Base-by-base conservation (phyloP, 2,797 vertebrate genomes). In the Myoxocephalus aenaeus region DNA sequence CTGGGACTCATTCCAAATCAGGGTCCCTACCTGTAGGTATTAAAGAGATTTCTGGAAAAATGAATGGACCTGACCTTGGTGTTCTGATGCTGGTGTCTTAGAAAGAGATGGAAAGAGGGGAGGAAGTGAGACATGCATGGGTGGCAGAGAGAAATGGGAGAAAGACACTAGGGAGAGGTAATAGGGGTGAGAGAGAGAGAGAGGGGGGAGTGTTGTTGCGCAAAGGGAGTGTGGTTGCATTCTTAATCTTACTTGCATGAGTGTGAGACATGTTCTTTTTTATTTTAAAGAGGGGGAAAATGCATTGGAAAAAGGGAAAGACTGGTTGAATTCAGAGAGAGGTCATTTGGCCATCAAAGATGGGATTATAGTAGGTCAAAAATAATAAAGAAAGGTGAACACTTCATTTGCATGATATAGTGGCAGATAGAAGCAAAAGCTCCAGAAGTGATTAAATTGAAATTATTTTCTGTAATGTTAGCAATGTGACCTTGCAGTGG, bases 1-100 rank as follows among this genome's bases (percentile, higher is more conserved):
- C 81, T 77, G 83, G 90, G 91, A 87, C 75, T 66, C 8, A 2
- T 74, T 93, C 90, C 92, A 93, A 89, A 83, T 38, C 75, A 51
- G 36, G 64, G 66, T 70, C 73, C 17, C 32, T 85, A 89, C 82
- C 80, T 87, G 76, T 71, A 82, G 73, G 87, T 76, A 87, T 88
- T 90, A 83, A 87, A 84, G 80, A 68, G 82, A 85, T 91, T 91
- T 86, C 83, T 12, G 5, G 54, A 76, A 75, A 77, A 91, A 86
- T 79, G 80, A 72, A 85, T 79, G 46, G 69, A 48, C 32, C 71
- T 85, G 86, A 92, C 89, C 89, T 93, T 90, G 89, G 56, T 86
- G 77, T 81, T 70, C 81, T 57, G 68, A 77, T 81, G 73, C 58
- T 70, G 62, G 70, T 64, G 51, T 42, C 59, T 65, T 73, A 75